Evolutionary conservation across 2,113 vertebrate genomes (phyloP), one percentile per base, ranked within the genome.

Genomic region (Halichoeres trimaculatus): DNA sequence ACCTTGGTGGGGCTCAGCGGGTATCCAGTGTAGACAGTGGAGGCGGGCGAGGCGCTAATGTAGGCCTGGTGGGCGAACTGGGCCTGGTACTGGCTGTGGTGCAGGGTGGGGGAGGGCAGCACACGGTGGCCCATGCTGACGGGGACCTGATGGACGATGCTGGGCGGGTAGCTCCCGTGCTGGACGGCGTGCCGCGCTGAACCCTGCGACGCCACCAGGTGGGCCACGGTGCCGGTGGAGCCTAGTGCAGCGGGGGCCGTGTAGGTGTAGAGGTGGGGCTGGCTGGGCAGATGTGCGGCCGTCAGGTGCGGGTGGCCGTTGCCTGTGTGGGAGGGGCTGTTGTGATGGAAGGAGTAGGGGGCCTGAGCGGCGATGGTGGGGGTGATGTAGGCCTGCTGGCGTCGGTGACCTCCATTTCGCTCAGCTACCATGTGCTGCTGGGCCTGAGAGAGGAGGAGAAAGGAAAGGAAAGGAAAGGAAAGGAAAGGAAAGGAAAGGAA

Each of bases 21-120:
- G 92, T 98, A 99, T 97, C 98, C 98, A 98, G 98, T 99, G 97
- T 99, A 99, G 95, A 99, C 97, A 34, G 97, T 94, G 88, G 98
- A 98, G 90, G 96, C 96, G 14, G 98, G 98, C 23, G 98, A 99
- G 81, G 97, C 96, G 92, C 96, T 99, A 95, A 99, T 98, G 91
- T 98, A 99, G 83, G 98, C 97, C 95, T 99, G 98, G 87, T 98
- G 98, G 85, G 97, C 94, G 63, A 99, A 99, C 92, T 99, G 98
- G 90, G 97, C 96, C 86, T 97, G 98, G 92, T 99, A 99, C 91
- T 99, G 98, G 77, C 95, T 94, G 1, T 96, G 97, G 93, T 99
- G 98, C 81, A 99, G 93, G 83, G 96, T 97, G 81, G 98, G 98
- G 0, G 98, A 99, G 73, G 97, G 97, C 85, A 99, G 94, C 72